A percentile compares a stretch with the other conserved stretches of the same genome.
Evolutionary conservation across 2,888 invertebrate species (phyloP).

Genomic region (Lycocerus yunnanus): DNA sequence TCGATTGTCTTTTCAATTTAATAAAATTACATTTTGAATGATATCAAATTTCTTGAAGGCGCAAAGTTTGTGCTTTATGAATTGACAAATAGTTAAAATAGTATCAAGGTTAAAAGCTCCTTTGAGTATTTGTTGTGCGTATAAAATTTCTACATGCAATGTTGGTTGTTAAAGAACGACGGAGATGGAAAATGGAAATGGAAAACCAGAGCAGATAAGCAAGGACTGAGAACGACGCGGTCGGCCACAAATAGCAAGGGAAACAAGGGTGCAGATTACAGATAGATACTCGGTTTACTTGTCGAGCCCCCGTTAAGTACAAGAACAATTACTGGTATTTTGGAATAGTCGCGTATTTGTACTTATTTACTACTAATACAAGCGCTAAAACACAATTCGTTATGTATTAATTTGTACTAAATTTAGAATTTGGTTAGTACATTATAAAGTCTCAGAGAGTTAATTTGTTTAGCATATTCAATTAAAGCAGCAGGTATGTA

Average conservation of each 20-base stretch:
- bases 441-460: background rate
- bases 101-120: conserved; percentile 43
- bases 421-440: background rate
- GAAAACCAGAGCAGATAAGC: conserved; percentile 35
- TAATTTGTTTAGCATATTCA: background rate
- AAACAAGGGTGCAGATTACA: conserved; percentile 55
- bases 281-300: conserved; percentile 51
- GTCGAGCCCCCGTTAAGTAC: conserved; percentile 50
- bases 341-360: conserved; percentile 40
- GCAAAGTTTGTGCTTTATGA: conserved; percentile 39
- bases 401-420: conserved; percentile 8
- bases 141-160: conserved; percentile 46
- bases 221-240: conserved; percentile 50
- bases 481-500: background rate
- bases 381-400: conserved; percentile 25
- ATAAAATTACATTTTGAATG: background rate
- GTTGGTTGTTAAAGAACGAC: conserved; percentile 44
- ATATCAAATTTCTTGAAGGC: background rate
- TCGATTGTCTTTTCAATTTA: background rate
- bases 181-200: conserved; percentile 43
- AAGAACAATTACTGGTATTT: conserved; percentile 50
- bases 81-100: conserved; percentile 48
- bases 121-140: conserved; percentile 44
- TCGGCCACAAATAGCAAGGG: conserved; percentile 54
- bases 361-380: conserved; percentile 34